Percentiles rank a stretch among this genome's conserved stretches.
Conservation (phyloP, 2,797 vertebrate species). For the Karalla daura region DNA sequence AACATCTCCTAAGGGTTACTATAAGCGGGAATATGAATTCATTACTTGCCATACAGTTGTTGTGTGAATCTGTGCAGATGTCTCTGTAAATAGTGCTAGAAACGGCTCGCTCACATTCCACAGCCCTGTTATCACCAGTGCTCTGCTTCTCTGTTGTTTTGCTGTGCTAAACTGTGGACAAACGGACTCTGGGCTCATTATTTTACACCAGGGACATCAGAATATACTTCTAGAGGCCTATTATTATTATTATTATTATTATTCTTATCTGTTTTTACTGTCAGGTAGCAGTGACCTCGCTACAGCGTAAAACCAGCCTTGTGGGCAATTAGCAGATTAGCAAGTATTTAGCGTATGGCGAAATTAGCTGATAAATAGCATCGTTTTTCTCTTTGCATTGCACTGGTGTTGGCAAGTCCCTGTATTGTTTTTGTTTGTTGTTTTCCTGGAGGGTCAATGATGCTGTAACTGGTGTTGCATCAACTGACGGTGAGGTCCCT, state of each 20-base stretch:
- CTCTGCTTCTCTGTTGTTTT: conserved; percentile 12
- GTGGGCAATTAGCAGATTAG: conserved; percentile 30
- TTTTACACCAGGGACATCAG: background rate
- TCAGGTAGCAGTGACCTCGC: background rate
- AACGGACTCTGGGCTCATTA: conserved; percentile 3
- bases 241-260: no score
- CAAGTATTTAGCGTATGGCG: conserved; percentile 26
- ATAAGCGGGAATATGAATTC: background rate
- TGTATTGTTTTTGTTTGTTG: conserved; percentile 8
- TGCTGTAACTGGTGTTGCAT: conserved; percentile 47
- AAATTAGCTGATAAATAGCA: conserved; percentile 29
- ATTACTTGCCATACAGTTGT: conserved; percentile 1
- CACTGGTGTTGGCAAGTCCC: conserved; percentile 26
- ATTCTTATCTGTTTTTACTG: conserved; percentile 1
- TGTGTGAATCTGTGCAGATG: conserved; percentile 15
- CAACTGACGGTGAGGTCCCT: conserved; percentile 29
- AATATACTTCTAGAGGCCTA: conserved; percentile 21
- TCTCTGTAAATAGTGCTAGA: conserved; percentile 44
- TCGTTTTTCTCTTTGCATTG: conserved; percentile 30
- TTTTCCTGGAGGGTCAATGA: conserved; percentile 26
- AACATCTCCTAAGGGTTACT: no score
- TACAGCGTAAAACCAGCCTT: background rate
- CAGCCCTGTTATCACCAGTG: conserved; percentile 43
- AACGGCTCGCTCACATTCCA: conserved; percentile 26
- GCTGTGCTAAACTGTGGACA: conserved; percentile 1